phyloP scores from a whole-genome alignment of 2,888 invertebrate species.

The Melieria crassipennis region DNA sequence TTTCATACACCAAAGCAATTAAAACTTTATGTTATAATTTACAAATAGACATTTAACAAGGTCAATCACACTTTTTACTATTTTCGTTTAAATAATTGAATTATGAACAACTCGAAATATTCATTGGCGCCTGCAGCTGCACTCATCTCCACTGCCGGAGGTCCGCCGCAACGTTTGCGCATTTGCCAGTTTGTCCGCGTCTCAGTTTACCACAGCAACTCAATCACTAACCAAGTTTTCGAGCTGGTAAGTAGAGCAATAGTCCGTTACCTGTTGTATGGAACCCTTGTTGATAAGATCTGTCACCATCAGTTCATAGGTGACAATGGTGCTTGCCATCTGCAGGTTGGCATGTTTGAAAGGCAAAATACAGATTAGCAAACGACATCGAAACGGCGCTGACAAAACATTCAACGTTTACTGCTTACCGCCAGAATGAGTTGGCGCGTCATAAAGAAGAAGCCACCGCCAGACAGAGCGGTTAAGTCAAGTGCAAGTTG shows the following conservation, averaged over 20 bases:
- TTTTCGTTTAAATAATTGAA: too few species aligned
- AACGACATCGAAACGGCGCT: too few species aligned
- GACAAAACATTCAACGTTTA: background rate
- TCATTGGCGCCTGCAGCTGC: background rate
- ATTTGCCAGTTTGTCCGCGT: background rate
- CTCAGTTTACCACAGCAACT: background rate
- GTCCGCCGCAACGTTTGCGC: background rate
- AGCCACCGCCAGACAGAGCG: conserved; percentile 59
- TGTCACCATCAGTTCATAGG: conserved; percentile 74
- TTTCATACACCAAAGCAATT: too few species aligned
- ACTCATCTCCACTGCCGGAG: background rate
- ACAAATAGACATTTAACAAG: too few species aligned
- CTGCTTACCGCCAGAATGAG: conserved; percentile 56
- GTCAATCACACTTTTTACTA: too few species aligned
- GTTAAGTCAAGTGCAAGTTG: conserved; percentile 58
- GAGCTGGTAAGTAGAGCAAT: conserved; percentile 44
- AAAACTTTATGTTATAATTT: too few species aligned
- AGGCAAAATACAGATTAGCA: background rate
- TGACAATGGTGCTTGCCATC: conserved; percentile 73
- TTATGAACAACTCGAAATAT: too few species aligned
- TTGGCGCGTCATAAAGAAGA: conserved; percentile 60
- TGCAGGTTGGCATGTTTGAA: conserved; percentile 52
- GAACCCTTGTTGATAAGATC: conserved; percentile 62
- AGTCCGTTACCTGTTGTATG: conserved; percentile 52
- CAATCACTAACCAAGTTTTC: conserved; percentile 36